phyloP scores from a whole-genome alignment of 2,888 invertebrate species.

The Chrysina gloriosa region DNA sequence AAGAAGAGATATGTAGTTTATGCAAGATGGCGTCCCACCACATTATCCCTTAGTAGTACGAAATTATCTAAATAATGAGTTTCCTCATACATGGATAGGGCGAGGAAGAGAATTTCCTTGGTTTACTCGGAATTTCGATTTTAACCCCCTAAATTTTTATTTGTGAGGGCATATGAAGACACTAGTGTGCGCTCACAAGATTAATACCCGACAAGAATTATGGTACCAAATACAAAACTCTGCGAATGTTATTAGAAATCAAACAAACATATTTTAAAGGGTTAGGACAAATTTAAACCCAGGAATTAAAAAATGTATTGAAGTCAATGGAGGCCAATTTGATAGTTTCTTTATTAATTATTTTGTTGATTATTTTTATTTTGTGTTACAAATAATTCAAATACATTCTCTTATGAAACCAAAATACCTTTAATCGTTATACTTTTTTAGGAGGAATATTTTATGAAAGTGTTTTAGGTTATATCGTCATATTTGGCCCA shows the following conservation, averaged over 20 bases:
- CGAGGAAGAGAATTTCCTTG: conserved; percentile 1
- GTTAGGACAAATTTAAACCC: neutral
- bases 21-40: neutral
- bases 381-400: no score
- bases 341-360: no score
- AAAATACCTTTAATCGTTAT: no score
- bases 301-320: neutral
- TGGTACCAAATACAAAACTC: neutral
- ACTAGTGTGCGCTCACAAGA: neutral
- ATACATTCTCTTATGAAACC: no score
- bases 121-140: neutral
- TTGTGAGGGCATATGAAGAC: neutral
- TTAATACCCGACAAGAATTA: conserved; percentile 1
- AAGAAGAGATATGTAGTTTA: no score
- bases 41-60: neutral
- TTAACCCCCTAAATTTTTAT: conserved; percentile 4
- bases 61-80: neutral
- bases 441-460: no score
- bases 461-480: no score
- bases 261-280: neutral
- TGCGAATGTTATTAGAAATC: neutral
- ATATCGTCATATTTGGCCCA: no score
- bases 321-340: neutral
- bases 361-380: no score
- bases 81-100: neutral